A percentile compares a stretch with the other conserved stretches of the same genome.
Conservation (phyloP, 2,888 invertebrate species). For the Cryptophagus acutangulus region DNA sequence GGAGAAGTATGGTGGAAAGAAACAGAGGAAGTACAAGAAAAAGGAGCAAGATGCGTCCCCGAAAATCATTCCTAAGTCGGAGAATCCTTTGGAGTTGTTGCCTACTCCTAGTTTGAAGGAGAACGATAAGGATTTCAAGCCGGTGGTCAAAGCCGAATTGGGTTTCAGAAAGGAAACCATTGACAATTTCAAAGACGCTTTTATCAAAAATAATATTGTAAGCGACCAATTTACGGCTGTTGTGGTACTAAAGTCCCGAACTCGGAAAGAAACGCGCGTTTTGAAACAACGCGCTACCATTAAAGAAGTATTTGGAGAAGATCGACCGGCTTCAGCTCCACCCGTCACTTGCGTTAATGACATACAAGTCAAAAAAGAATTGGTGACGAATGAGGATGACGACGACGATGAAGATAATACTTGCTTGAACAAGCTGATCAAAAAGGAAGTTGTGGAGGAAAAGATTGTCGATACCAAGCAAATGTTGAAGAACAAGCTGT, state of each 20-base stretch:
- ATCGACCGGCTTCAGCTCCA: constrained; percentile 77
- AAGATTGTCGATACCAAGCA: constrained; percentile 25
- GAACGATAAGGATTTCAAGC: constrained; percentile 42
- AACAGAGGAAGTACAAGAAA: constrained; percentile 50
- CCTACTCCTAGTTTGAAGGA: constrained; percentile 61
- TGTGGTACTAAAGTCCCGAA: constrained; percentile 67
- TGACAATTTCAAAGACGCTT: constrained; percentile 61
- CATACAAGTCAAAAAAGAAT: constrained; percentile 28
- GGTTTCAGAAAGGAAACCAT: constrained; percentile 67
- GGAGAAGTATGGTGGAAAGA: constrained; percentile 61
- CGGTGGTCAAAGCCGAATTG: constrained; percentile 52
- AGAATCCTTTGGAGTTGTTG: constrained; percentile 54
- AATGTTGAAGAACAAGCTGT: constrained; percentile 31
- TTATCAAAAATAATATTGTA: constrained; percentile 59
- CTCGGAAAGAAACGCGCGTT: constrained; percentile 68
- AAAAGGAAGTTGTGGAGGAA: constrained; percentile 40
- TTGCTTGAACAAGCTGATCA: constrained; percentile 31
- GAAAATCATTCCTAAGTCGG: constrained; percentile 56
- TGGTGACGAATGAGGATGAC: constrained; percentile 9
- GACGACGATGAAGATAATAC: constrained; percentile 11
- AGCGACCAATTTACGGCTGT: constrained; percentile 65
- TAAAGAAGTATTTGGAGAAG: constrained; percentile 76
- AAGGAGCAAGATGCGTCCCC: constrained; percentile 55
- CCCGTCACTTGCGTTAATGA: constrained; percentile 59
- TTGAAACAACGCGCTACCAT: constrained; percentile 72